Base-by-base conservation (phyloP, 2,113 vertebrate species). In the Turdus rufiventris region DNA sequence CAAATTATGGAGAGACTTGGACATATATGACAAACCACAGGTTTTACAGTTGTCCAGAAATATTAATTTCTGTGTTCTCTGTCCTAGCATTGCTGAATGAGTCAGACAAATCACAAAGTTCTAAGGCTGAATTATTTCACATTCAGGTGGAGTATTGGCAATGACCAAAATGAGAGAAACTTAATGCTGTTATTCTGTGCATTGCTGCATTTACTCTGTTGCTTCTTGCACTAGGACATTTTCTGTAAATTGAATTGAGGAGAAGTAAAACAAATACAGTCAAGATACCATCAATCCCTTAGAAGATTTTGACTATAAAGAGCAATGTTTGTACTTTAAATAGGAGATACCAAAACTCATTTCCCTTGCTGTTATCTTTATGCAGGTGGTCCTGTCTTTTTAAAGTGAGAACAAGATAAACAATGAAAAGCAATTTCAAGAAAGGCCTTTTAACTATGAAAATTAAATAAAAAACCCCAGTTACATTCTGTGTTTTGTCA, bases 291-390 rank as follows among this genome's bases (percentile, higher is more conserved):
- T 80, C 85, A 89, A 23, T 85, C 14, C 51, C 51, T 89, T 66
- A 24, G 89, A 89, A 91, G 54, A 70, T 51, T 89, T 88, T 85
- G 38, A 66, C 54, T 83, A 66, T 54, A 87, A 93, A 85, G 31
- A 87, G 5, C 38, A 88, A 47, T 77, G 26, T 85, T 73, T 93
- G 42, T 73, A 53, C 50, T 92, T 94, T 89, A 87, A 96, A 90
- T 25, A 78, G 26, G 53, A 94, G 51, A 70, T 57, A 76, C 6
- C 45, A 71, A 91, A 85, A 5, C 33, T 88, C 18, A 60, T 95
- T 96, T 91, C 43, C 58, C 31, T 85, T 76, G 24, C 29, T 0
- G 2, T 83, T 93, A 82, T 79, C 81, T 91, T 18, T 25, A 56
- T 83, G 45, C 29, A 80, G 56, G 85, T 88, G 25, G 43, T 62